Evolutionary conservation across 2,888 invertebrate genomes (phyloP).

Genomic region (Matsumyia berberina): DNA sequence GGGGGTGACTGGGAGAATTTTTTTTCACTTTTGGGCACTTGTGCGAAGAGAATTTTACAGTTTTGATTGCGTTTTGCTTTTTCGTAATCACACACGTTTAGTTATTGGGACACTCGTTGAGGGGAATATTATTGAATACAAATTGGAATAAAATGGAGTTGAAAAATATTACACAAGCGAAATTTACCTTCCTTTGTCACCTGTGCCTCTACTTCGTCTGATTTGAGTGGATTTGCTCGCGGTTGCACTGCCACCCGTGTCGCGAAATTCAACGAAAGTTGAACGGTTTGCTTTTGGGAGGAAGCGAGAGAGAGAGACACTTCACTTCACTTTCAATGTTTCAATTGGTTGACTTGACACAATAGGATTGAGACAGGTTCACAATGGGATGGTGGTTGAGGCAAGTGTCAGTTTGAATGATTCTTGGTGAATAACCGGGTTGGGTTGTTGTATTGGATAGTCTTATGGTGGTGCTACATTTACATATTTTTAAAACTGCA

Average conservation of each 20-base stretch:
- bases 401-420: constrained; percentile 18
- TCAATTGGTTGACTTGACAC: constrained; percentile 37
- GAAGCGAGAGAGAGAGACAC: too few relatives aligned
- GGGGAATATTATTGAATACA: constrained; percentile 10
- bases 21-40: constrained; percentile 15
- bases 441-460: constrained; percentile 39
- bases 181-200: constrained; percentile 79
- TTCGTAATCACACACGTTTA: constrained; percentile 28
- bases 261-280: constrained; percentile 57
- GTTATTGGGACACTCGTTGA: constrained; percentile 1
- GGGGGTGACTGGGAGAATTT: constrained; percentile 26
- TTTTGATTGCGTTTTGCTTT: constrained; percentile 45
- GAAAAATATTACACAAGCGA: constrained; percentile 72
- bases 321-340: constrained; percentile 29
- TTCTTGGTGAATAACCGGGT: constrained; percentile 5
- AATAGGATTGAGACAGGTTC: constrained; percentile 27
- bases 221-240: constrained; percentile 62
- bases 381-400: constrained; percentile 16
- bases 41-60: background rate
- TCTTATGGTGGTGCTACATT: constrained; percentile 14
- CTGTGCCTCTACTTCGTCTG: constrained; percentile 79
- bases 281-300: constrained; percentile 33
- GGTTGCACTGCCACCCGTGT: constrained; percentile 32
- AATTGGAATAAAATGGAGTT: constrained; percentile 22
- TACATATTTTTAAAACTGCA: too few relatives aligned